These are phyloP conservation scores for Hydractinia echinata DNA, from an alignment of 30 jellyfish, hydroid and myxozoan species.

Conservation along the genomic window DNA sequence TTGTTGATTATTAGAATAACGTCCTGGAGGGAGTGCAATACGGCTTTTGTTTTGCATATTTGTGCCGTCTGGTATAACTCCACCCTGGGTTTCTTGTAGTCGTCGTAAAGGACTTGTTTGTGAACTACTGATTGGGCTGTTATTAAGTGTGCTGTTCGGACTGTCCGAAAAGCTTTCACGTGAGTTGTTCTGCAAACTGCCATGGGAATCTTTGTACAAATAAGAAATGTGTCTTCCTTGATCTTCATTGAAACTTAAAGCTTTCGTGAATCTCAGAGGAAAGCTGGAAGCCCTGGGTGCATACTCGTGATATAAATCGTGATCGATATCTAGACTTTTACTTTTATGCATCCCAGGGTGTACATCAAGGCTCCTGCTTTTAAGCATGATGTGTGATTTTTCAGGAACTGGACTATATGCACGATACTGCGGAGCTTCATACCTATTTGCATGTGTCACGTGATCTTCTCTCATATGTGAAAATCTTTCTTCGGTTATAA, in stretches of 20 bases:
- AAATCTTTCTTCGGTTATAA: neutral
- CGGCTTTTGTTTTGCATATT: neutral
- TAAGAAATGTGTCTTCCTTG: neutral
- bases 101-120: conserved; percentile 5
- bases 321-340: conserved; percentile 16
- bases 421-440: neutral
- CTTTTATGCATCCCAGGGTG: neutral
- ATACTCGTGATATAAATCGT: neutral
- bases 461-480: neutral
- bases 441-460: neutral
- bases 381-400: neutral
- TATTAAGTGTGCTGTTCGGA: conserved; percentile 6
- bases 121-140: conserved; percentile 11
- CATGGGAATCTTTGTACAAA: neutral
- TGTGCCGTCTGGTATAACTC: no score
- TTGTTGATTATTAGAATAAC: neutral
- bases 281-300: conserved; percentile 1
- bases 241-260: conserved; percentile 7
- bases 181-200: neutral
- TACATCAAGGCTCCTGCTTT: neutral
- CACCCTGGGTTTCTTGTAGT: neutral
- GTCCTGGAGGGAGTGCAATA: neutral
- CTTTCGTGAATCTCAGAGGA: conserved; percentile 13
- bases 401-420: neutral
- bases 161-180: conserved; percentile 21